Evolutionary conservation across 2,888 invertebrate species (phyloP).

Genomic region (Neoitamus cyanurus): DNA sequence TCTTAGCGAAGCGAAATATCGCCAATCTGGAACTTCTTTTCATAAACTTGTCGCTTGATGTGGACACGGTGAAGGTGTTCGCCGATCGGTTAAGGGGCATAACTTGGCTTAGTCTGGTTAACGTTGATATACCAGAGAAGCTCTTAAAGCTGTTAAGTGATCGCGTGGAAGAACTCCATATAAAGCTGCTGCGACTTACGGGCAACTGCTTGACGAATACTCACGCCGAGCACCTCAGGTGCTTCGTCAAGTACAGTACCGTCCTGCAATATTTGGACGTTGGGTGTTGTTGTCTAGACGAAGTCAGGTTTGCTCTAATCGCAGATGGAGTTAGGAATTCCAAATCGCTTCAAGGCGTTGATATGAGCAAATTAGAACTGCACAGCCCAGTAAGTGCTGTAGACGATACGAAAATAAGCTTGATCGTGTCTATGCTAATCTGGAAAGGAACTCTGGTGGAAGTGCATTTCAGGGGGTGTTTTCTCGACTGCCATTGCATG

Average conservation of each 20-base stretch:
- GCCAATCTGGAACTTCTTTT: slow-evolving; percentile 28
- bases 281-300: slow-evolving; percentile 56
- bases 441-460: slow-evolving; percentile 60
- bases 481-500: slow-evolving; percentile 61
- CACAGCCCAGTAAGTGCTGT: slow-evolving; percentile 54
- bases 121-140: slow-evolving; percentile 31
- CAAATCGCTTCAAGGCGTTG: slow-evolving; percentile 54
- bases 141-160: slow-evolving; percentile 6
- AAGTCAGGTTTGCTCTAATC: slow-evolving; percentile 60
- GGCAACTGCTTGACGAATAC: slow-evolving; percentile 45
- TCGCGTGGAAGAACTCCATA: background rate
- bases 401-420: slow-evolving; percentile 59
- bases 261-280: slow-evolving; percentile 49
- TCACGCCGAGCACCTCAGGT: slow-evolving; percentile 40
- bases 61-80: slow-evolving; percentile 49
- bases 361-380: slow-evolving; percentile 57
- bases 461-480: slow-evolving; percentile 59
- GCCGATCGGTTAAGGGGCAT: background rate
- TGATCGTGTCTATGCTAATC: slow-evolving; percentile 57
- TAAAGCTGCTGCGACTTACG: slow-evolving; percentile 44
- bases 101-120: slow-evolving; percentile 38
- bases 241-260: slow-evolving; percentile 45
- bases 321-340: slow-evolving; percentile 63
- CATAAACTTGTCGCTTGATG: background rate
- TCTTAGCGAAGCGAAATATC: slow-evolving; percentile 54